Conservation (phyloP, 37 sponge, comb jelly and placozoan genomes). For the Theonella swinhoei region DNA sequence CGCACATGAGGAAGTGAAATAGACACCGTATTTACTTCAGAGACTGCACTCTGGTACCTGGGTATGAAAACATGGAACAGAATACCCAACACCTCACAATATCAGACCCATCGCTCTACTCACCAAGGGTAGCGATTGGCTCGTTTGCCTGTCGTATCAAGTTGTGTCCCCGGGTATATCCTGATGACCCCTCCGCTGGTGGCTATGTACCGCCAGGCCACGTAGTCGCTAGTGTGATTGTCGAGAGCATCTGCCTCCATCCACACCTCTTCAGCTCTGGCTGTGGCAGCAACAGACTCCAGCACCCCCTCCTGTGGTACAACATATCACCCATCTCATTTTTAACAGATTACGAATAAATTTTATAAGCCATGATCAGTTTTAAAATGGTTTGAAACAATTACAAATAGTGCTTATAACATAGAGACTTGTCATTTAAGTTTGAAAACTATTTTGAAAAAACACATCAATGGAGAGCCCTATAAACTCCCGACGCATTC, state of each 20-base stretch:
- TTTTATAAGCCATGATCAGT: too few relatives aligned
- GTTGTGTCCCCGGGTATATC: constrained; percentile 22
- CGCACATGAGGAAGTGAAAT: constrained; percentile 6
- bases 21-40: not conserved
- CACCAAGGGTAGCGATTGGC: constrained; percentile 16
- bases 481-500: too few relatives aligned
- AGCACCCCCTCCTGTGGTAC: constrained; percentile 21
- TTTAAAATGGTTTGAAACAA: too few relatives aligned
- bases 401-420: too few relatives aligned
- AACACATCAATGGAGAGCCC: too few relatives aligned
- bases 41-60: constrained; percentile 33
- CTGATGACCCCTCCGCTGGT: constrained; percentile 14
- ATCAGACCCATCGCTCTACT: not conserved
- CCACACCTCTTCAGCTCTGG: constrained; percentile 6
- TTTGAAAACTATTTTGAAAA: too few relatives aligned
- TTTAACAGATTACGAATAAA: too few relatives aligned
- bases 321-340: too few relatives aligned
- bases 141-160: not conserved
- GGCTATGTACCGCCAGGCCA: constrained; percentile 38
- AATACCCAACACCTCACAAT: not conserved
- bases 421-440: too few relatives aligned
- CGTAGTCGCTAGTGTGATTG: too few relatives aligned
- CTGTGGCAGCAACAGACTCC: constrained; percentile 27
- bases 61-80: too few relatives aligned
- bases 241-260: not conserved